Evolutionary conservation across 30 jellyfish, hydroid and myxozoan species (phyloP), one percentile per base, ranked within the genome.

Genomic region (Hydractinia echinata): DNA sequence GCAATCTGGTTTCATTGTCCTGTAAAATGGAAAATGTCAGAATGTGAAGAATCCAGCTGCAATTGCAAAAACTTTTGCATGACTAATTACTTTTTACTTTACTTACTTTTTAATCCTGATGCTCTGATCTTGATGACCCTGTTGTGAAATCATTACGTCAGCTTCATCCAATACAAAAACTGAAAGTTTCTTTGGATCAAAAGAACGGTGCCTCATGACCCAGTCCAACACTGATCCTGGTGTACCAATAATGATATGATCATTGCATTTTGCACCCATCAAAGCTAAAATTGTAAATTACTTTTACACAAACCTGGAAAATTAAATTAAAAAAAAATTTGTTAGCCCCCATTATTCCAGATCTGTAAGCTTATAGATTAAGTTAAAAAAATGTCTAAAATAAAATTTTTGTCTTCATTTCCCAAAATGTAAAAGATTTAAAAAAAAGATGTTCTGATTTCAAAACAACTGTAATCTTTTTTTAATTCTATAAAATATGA

Each of bases 111-210:
- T 95, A 7, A 89, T 89, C 49, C 99, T 55, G 64, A 84, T 77
- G 1, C 92, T 83, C 62, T 89, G 97, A 77, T 89, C 97, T 82
- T 89, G 97, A 84, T 95, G 99, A 16, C 99, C 99, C 76, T 89
- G 97, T 72, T 95, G 94, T 55, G 99, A 95, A 8, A 95, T 95
- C 99, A 95, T 95, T 79, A 95, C 99, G 72, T 95, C 99, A 21
- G 99, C 99, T 79, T 95, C 99, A 79, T 95, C 99, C 64, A 95
- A 85, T 4, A 95, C 99, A 79, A 89, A 95, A 4, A 95, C 82
- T 11, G 85, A 10, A 18, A 95, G 77, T 68, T 95, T 89, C 92
- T 79, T 89, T 14, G 99, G 91, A 52, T 95, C 99, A 72, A 95
- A 95, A 18, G 86, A 84, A 10, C 92, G 92, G 55, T 61, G 72